Evolutionary conservation across 2,888 invertebrate species (phyloP).

Genomic region (Zygaena filipendulae): DNA sequence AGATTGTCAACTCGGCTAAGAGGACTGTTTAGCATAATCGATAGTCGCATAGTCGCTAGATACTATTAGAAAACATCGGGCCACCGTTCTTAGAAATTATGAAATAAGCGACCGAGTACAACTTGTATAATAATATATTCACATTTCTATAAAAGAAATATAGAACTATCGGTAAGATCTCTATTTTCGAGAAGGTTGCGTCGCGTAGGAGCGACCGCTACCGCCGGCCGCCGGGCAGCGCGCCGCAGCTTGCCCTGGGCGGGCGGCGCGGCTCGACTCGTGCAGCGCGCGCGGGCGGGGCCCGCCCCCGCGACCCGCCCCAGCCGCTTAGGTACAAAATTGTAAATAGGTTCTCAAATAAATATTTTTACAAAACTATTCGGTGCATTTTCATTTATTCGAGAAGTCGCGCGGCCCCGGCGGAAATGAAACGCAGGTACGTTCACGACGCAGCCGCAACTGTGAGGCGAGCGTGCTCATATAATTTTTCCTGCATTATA

Average conservation of each 20-base stretch:
- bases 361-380: constrained; percentile 54
- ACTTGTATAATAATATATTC: too few relatives aligned
- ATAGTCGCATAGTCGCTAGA: too few relatives aligned
- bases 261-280: background rate
- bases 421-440: constrained; percentile 14
- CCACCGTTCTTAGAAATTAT: too few relatives aligned
- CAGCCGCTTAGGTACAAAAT: constrained; percentile 29
- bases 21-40: too few relatives aligned
- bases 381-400: constrained; percentile 19
- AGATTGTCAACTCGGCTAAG: too few relatives aligned
- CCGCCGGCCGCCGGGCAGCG: background rate
- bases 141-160: too few relatives aligned
- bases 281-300: constrained; percentile 1
- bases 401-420: constrained; percentile 18
- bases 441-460: constrained; percentile 17
- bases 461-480: too few relatives aligned
- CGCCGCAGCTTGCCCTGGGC: too few relatives aligned
- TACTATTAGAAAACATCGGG: too few relatives aligned
- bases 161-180: too few relatives aligned
- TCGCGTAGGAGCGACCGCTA: background rate
- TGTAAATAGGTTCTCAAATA: constrained; percentile 47
- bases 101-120: too few relatives aligned
- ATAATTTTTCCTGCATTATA: constrained; percentile 13
- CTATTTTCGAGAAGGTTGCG: too few relatives aligned
- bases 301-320: constrained; percentile 10